A percentile compares a stretch with the other conserved stretches of the same genome.
Evolutionary conservation across 1,140 invertebrate species (phyloP).

Genomic region (Trachymyrmex septentrionalis): DNA sequence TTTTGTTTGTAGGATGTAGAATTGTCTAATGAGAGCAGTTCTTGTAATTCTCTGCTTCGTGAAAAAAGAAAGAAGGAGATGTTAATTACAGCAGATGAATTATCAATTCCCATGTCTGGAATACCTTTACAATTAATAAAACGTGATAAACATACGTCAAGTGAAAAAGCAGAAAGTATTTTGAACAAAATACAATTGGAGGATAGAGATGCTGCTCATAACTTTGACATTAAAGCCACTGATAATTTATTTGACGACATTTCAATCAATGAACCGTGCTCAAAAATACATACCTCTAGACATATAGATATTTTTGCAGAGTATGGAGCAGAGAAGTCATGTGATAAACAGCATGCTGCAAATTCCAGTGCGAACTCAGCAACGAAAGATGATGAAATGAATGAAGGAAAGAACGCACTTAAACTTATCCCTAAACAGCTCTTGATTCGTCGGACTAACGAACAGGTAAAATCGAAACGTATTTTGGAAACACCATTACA

Average conservation of each 20-base stretch:
- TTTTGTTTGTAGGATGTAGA: constrained; percentile 49
- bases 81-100: constrained; percentile 37
- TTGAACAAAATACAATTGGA: constrained; percentile 41
- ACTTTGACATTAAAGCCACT: constrained; percentile 21
- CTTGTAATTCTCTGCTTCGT: background rate
- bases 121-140: constrained; percentile 69
- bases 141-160: constrained; percentile 59
- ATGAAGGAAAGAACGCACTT: constrained; percentile 64
- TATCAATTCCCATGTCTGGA: constrained; percentile 34
- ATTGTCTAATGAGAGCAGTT: constrained; percentile 35
- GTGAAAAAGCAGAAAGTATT: constrained; percentile 55
- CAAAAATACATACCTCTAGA: constrained; percentile 7
- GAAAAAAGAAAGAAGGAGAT: constrained; percentile 48
- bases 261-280: constrained; percentile 46
- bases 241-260: constrained; percentile 41
- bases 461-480: constrained; percentile 63
- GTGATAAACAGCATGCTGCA: constrained; percentile 11
- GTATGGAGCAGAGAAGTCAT: constrained; percentile 50
- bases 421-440: constrained; percentile 83
- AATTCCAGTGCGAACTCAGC: background rate
- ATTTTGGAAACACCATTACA: constrained; percentile 57
- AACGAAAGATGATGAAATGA: constrained; percentile 65
- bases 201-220: constrained; percentile 13
- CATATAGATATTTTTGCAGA: constrained; percentile 76
- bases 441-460: constrained; percentile 73